These are phyloP conservation scores for Crypturellus undulatus DNA, from an alignment of 2,113 vertebrate genomes.

Conservation along the genomic window DNA sequence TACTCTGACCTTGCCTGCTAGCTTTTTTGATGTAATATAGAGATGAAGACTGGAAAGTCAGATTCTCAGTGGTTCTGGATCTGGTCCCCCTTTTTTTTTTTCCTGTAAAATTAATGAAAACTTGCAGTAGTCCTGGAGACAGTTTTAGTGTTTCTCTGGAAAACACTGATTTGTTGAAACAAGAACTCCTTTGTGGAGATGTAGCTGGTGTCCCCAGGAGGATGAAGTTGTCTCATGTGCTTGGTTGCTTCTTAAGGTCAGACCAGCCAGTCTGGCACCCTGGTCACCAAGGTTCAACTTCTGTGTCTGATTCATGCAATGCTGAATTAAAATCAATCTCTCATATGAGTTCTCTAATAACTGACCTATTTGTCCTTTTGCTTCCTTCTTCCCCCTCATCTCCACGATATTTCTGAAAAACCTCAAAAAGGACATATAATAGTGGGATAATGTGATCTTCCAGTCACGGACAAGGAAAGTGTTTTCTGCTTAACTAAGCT, in stretches of 20 bases:
- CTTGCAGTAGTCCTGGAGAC: neutral
- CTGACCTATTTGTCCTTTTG: neutral
- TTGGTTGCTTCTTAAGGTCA: neutral
- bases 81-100: rapidly evolving
- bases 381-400: neutral
- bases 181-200: neutral
- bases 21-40: too few species aligned
- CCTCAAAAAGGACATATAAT: neutral
- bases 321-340: neutral
- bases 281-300: neutral
- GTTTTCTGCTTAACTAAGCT: slow-evolving; percentile 43
- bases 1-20: neutral
- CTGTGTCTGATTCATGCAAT: neutral
- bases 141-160: neutral
- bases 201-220: neutral
- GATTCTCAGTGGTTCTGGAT: neutral
- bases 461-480: neutral
- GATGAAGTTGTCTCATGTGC: neutral
- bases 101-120: neutral
- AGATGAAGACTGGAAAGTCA: neutral
- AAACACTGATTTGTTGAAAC: neutral
- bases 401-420: neutral
- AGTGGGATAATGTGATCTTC: slow-evolving; percentile 20
- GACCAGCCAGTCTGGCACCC: neutral
- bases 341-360: neutral